Evolutionary conservation across 2,113 vertebrate genomes (phyloP), one percentile per base, ranked within the genome.

Genomic region (Chascanopsetta lugubris): DNA sequence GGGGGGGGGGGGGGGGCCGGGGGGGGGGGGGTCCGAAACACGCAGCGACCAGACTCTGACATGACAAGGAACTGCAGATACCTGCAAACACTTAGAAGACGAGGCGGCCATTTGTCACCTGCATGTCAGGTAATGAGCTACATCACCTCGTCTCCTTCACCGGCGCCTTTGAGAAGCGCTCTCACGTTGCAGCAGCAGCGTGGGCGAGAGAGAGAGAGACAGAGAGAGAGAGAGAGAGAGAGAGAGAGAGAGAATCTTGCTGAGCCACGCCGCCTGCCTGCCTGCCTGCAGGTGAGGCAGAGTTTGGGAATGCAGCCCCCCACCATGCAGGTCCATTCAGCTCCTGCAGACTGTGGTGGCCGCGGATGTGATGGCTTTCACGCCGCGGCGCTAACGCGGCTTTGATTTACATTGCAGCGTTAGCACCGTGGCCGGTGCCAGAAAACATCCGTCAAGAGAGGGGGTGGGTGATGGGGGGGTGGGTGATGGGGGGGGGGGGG

Each of bases 251-350:
- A 40, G 42, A 34, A 22, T 60, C 61, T 46, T 3, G 60, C 42
- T 42, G 32, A 72, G 59, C 59, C 77, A 62, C 51, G 71, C 63
- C 72, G 32, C 5, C 54, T 63, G 25, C 45, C 17, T 69, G 32
- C 2, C 4, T 13, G 72, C 13, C 60, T 0, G 13, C 87, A 85
- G 86, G 84, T 89, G 82, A 87, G 85, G 58, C 50, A 17, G 38
- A 27, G 75, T 63, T 88, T 64, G 82, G 75, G 80, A 89, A 87
- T 87, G 86, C 75, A 45, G 64, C 51, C 66, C 57, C 8, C 10
- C 36, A 86, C 10, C 36, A 86, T 87, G 86, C 86, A 81, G 86
- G 88, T 43, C 64, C 73, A 87, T 89, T 89, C 88, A 89, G 75
- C 74, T 87, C 56, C 81, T 79, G 64, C 72, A 82, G 80, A 89